Base-by-base conservation (phyloP, 2,888 invertebrate genomes). In the Eristalis intricaria region DNA sequence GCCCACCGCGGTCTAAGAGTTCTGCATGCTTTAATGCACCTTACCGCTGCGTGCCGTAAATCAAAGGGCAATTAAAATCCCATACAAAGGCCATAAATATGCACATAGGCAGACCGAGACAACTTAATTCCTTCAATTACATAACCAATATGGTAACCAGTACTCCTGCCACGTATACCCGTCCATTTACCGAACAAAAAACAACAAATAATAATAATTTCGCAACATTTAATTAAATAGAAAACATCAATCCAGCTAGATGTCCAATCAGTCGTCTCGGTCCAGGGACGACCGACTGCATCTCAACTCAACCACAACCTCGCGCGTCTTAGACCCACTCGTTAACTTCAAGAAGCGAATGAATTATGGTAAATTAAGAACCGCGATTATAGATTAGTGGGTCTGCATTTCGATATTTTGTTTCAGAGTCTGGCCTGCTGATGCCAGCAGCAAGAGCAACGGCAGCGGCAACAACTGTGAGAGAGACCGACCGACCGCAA, bases 341-440 rank as follows among this genome's bases (percentile, higher is more conserved):
- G 87, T 87, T 87, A 84, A 80, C 87, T 84, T 76, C 79, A 84
- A 87, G 87, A 84, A 87, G 84, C 84, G 87, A 84, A 87, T 87
- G 87, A 87, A 87, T 87, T 87, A 87, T 87, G 87, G 87, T 87
- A 84, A 87, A 87, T 87, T 87, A 84, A 87, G 87, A 87, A 87
- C 80, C 79, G 87, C 87, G 87, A 87, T 87, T 87, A 84, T 87
- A 87, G 87, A 87, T 87, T 87, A 87, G 87, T 87, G 84, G 79
- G 84, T 80, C 87, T 68, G 84, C 79, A 79, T 84, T 87, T 87
- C 84, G 87, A 87, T 87, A 87, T 87, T 87, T 87, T 87, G 87
- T 87, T 87, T 87, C 87, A 87, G 70, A 60, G 60, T 60, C 35
- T 61, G 50, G 26, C 26, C 26, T 61, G 50, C 19, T 50, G 19